These are phyloP conservation scores for Lasiurus borealis DNA, from an alignment of 2,113 vertebrate species.

Conservation along the genomic window DNA sequence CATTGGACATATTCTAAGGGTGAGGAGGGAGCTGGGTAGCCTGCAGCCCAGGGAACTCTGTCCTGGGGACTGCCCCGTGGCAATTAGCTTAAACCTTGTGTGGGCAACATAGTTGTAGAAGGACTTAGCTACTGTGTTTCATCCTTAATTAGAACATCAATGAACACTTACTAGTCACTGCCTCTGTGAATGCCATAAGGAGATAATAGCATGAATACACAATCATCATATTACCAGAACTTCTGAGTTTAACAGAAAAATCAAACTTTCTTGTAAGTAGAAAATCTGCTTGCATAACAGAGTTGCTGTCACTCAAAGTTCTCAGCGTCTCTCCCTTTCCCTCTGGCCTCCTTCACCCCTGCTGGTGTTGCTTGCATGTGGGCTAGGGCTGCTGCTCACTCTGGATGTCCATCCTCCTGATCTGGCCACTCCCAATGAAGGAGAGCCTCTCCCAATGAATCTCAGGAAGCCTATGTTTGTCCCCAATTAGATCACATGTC, in stretches of 20 bases:
- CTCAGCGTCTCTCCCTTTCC: no score
- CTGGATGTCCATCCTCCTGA: no score
- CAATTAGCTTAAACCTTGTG: background rate
- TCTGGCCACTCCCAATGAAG: background rate
- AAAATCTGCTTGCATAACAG: conserved; percentile 23
- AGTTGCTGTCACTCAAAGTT: background rate
- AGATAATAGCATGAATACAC: background rate
- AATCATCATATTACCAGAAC: conserved; percentile 14
- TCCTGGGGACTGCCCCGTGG: background rate
- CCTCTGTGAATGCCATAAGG: background rate
- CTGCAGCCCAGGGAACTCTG: background rate
- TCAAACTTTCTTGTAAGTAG: background rate
- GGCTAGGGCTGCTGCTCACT: no score
- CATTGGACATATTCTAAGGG: background rate
- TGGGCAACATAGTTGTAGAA: background rate
- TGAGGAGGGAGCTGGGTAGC: background rate
- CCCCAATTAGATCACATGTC: background rate
- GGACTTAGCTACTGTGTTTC: background rate
- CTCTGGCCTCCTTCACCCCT: background rate
- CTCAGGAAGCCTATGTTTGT: background rate
- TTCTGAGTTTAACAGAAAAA: conserved; percentile 27
- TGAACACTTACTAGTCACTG: background rate
- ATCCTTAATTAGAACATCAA: background rate
- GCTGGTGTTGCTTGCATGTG: no score
- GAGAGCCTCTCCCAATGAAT: background rate